Conservation (phyloP, 2,113 vertebrate genomes). For the Toxotes chatareus region DNA sequence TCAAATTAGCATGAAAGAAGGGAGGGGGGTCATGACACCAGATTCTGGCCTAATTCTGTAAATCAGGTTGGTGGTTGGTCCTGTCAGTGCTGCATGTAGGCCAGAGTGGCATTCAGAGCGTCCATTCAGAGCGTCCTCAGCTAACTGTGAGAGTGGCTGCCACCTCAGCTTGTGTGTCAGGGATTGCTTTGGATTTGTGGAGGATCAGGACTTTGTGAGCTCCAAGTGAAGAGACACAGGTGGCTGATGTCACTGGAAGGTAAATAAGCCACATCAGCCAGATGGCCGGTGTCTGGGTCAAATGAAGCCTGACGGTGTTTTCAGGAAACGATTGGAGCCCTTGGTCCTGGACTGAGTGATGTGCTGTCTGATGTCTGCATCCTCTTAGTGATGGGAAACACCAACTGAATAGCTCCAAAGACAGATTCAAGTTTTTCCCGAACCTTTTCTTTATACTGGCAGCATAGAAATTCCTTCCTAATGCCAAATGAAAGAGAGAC, state of each 20-base stretch:
- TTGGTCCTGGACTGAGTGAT: no score
- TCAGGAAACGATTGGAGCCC: background rate
- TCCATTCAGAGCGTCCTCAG: background rate
- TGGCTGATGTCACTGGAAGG: constrained; percentile 1
- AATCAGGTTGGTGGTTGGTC: background rate
- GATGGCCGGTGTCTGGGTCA: constrained; percentile 14
- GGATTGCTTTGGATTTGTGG: constrained; percentile 34
- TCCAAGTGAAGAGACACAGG: constrained; percentile 1
- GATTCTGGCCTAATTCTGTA: background rate
- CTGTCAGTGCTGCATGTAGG: background rate
- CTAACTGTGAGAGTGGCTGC: background rate
- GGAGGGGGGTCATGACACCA: background rate
- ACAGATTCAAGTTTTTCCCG: background rate
- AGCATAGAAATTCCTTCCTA: background rate
- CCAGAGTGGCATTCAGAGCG: background rate
- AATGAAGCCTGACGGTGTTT: background rate
- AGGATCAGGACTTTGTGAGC: constrained; percentile 38
- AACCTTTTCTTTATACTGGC: no score
- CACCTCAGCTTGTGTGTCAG: background rate
- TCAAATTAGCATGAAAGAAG: no score
- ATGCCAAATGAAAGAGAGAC: background rate
- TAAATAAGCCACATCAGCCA: background rate
- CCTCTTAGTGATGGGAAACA: no score
- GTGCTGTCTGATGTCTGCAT: background rate
- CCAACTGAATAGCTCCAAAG: background rate